phyloP scores from a whole-genome alignment of 2,888 invertebrate species.

The Barypeithes pellucidus region DNA sequence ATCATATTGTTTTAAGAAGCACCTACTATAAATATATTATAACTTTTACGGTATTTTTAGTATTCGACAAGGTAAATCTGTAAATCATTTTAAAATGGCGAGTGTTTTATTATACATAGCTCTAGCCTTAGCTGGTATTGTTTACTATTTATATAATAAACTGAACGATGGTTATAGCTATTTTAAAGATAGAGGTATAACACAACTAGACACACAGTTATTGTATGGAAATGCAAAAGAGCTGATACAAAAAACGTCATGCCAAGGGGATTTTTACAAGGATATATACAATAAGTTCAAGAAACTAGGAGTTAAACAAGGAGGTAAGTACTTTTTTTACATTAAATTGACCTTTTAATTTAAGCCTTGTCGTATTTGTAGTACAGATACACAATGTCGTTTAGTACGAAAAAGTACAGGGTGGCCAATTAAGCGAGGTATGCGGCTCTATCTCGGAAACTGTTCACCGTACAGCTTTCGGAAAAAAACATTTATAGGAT shows the following conservation, averaged over 20 bases:
- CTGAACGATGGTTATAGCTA: conserved; percentile 17
- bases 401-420: too few species aligned
- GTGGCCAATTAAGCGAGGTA: too few species aligned
- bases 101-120: neutral
- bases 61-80: too few species aligned
- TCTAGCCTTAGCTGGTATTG: neutral
- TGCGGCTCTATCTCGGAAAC: too few species aligned
- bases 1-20: too few species aligned
- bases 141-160: conserved; percentile 3
- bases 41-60: too few species aligned
- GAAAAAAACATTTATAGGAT: too few species aligned
- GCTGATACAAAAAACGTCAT: neutral
- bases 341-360: too few species aligned
- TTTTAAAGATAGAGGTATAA: conserved; percentile 23
- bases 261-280: neutral
- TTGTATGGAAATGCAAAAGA: conserved; percentile 28
- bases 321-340: conserved; percentile 19
- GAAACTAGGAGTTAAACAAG: conserved; percentile 30
- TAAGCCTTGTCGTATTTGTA: too few species aligned
- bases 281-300: conserved; percentile 35
- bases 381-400: too few species aligned
- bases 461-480: too few species aligned
- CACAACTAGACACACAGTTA: conserved; percentile 6
- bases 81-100: neutral
- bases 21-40: too few species aligned